Evolutionary conservation across 2,888 invertebrate genomes (phyloP).

Genomic region (Deroplatys truncata): DNA sequence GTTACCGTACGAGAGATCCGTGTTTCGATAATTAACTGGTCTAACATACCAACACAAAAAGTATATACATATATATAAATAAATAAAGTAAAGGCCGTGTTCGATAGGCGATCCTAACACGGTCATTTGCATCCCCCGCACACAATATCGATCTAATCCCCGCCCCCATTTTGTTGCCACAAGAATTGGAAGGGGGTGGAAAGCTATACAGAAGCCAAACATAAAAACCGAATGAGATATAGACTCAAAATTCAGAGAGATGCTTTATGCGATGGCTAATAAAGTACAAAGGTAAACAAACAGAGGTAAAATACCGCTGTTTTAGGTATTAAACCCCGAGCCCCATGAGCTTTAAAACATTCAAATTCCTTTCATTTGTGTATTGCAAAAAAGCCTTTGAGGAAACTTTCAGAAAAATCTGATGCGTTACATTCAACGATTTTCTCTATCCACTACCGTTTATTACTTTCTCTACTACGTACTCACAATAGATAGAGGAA

Average conservation of each 20-base stretch:
- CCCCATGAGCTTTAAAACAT: no score
- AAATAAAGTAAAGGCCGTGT: not conserved
- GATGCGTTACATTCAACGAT: no score
- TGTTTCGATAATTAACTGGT: not conserved
- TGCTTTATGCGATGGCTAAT: not conserved
- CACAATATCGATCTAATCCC: not conserved
- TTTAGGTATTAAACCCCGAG: no score
- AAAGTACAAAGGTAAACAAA: no score
- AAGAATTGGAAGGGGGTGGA: not conserved
- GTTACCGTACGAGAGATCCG: not conserved
- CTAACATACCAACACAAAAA: not conserved
- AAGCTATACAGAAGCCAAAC: not conserved
- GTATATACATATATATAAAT: not conserved
- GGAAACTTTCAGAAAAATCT: no score
- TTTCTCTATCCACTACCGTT: no score
- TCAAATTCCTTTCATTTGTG: no score
- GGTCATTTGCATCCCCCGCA: not conserved
- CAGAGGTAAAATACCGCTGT: no score
- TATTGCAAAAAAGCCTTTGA: no score
- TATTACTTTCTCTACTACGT: no score
- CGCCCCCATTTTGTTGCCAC: not conserved
- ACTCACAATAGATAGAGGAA: no score
- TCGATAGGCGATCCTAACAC: not conserved
- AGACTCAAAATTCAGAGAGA: not conserved
- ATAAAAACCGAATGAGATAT: not conserved